Base-by-base conservation (phyloP, 2,888 invertebrate species). In the Morinoia aosen region DNA sequence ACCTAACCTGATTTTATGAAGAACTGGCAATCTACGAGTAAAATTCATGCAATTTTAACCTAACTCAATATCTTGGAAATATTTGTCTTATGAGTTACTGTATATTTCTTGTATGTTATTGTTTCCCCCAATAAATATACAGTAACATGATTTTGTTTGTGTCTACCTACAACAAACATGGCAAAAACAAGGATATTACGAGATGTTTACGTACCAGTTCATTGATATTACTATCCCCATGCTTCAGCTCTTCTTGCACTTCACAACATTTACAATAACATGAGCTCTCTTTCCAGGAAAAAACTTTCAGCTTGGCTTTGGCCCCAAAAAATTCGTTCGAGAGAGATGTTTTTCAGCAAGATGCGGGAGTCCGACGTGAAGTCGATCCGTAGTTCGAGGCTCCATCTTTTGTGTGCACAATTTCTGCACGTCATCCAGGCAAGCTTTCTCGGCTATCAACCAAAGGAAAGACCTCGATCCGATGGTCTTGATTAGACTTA, bases 391-490 rank as follows among this genome's bases (percentile, higher is more conserved):
- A 16, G 76, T 76, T 16, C 76, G 76, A 33, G 25, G 76, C 76
- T 76, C 76, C 76, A 57, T 33, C 57, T 56, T 93, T 93, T 93
- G 93, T 93, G 93, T 93, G 57, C 93, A 39, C 57, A 56, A 93
- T 25, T 93, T 93, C 57, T 93, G 93, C 93, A 56, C 93, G 93
- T 93, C 93, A 93, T 93, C 57, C 93, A 48, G 93, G 93, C 93
- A 93, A 93, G 93, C 93, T 93, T 93, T 93, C 93, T 57, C 56
- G 93, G 19, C 57, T 93, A 57, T 93, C 57, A 56, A n/a, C 57
- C 93, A 93, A 33, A 93, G 57, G 93, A 93, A 93, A 93, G 93
- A 56, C 93, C 48, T 93, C 57, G 93, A 90, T 40, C 56, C 58
- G 93, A 93, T 93, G 57, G 57, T 57, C 93, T 93, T 93, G 57